A percentile compares a stretch with the other conserved stretches of the same genome.
phyloP scores from a whole-genome alignment of 2,888 invertebrate genomes.

The Scaptomyza tumidula region DNA sequence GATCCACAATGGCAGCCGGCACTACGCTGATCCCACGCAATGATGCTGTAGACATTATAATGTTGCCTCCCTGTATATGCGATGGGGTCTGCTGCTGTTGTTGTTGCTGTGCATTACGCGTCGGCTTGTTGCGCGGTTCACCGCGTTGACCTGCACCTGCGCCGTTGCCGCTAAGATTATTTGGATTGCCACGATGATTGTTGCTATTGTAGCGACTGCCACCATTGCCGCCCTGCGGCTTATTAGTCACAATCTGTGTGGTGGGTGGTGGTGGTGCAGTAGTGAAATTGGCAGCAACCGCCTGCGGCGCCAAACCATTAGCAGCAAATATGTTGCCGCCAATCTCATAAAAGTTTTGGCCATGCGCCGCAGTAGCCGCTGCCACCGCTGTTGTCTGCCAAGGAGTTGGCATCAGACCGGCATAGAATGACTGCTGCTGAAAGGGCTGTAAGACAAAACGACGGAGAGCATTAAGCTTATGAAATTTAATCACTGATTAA shows the following conservation, averaged over 20 bases:
- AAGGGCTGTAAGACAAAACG: constrained; percentile 84
- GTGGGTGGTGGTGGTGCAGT: constrained; percentile 78
- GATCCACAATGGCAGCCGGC: constrained; percentile 76
- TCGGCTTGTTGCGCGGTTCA: constrained; percentile 80
- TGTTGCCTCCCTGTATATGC: constrained; percentile 67
- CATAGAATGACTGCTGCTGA: constrained; percentile 88
- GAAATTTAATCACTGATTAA: neutral
- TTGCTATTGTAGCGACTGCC: constrained; percentile 77
- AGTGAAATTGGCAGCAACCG: constrained; percentile 85
- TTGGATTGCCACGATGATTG: constrained; percentile 80
- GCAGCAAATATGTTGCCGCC: constrained; percentile 89
- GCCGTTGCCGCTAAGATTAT: constrained; percentile 71
- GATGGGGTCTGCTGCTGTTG: constrained; percentile 31
- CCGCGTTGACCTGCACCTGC: constrained; percentile 68
- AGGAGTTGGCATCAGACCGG: constrained; percentile 86
- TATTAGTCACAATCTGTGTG: constrained; percentile 70
- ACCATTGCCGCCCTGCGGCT: constrained; percentile 72
- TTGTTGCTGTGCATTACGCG: constrained; percentile 67
- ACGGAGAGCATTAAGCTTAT: neutral
- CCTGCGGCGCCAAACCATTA: constrained; percentile 89
- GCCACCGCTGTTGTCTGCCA: constrained; percentile 84
- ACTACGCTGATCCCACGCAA: constrained; percentile 74
- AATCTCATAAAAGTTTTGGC: constrained; percentile 88
- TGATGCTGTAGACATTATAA: constrained; percentile 51
- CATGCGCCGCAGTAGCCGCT: constrained; percentile 84